Conservation (phyloP, 1,140 invertebrate genomes). For the Melitaea cinxia region DNA sequence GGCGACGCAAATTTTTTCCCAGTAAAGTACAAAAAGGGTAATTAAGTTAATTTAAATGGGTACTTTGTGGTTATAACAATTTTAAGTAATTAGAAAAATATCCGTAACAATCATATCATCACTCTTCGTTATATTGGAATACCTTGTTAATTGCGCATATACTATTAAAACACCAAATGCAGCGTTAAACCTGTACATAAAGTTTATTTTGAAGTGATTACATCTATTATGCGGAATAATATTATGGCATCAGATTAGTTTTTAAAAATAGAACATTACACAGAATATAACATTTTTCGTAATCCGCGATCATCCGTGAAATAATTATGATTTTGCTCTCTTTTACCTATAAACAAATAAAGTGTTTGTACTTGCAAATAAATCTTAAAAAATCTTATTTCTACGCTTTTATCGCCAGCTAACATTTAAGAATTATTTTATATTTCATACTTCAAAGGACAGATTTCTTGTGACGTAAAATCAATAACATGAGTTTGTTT, state of each 20-base stretch:
- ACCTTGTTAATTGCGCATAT: too few relatives aligned
- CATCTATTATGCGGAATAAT: conserved; percentile 30
- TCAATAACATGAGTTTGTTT: not conserved
- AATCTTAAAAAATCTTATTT: conserved; percentile 63
- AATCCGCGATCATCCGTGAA: not conserved
- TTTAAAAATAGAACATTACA: too few relatives aligned
- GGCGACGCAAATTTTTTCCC: too few relatives aligned
- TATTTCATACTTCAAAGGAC: conserved; percentile 19
- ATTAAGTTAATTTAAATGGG: too few relatives aligned
- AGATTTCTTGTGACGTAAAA: not conserved
- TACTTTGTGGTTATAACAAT: too few relatives aligned
- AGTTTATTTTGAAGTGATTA: conserved; percentile 27
- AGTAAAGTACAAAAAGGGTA: too few relatives aligned
- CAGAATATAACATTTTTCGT: conserved; percentile 4
- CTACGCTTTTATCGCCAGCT: conserved; percentile 57
- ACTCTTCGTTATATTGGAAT: too few relatives aligned
- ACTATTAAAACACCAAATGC: conserved; percentile 15
- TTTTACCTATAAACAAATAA: not conserved
- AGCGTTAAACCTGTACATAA: conserved; percentile 21
- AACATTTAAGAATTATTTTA: conserved; percentile 30
- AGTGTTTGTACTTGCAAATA: not conserved
- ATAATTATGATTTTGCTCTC: not conserved
- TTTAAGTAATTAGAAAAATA: too few relatives aligned
- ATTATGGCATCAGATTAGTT: conserved; percentile 22
- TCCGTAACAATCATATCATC: too few relatives aligned